Percentiles rank a stretch among this genome's conserved stretches.
These are phyloP conservation scores for Hermetia illucens DNA, from an alignment of 1,140 invertebrate species.

Conservation along the genomic window DNA sequence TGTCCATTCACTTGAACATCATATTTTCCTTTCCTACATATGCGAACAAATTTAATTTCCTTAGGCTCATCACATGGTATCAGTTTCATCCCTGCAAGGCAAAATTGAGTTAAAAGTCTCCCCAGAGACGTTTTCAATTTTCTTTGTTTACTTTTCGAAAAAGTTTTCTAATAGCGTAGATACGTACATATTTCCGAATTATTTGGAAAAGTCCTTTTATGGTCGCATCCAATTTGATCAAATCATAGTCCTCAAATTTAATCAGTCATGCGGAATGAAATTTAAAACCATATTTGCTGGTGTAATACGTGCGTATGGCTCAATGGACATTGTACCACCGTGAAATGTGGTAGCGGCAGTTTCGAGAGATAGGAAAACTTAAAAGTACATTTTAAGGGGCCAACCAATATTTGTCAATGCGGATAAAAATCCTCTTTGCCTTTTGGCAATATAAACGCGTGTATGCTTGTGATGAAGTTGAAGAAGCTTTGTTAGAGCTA, in stretches of 20 bases:
- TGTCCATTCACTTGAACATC: too few relatives aligned
- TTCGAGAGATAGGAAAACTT: too few relatives aligned
- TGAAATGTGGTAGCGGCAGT: too few relatives aligned
- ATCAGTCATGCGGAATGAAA: not conserved
- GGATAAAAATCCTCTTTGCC: too few relatives aligned
- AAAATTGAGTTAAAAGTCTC: not conserved
- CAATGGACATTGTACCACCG: too few relatives aligned
- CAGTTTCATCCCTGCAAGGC: not conserved
- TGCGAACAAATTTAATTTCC: not conserved
- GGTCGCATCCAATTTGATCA: not conserved
- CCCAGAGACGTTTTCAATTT: not conserved
- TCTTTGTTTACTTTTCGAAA: not conserved
- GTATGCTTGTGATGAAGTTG: too few relatives aligned
- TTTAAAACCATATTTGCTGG: slow-evolving; percentile 1
- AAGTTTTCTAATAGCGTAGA: not conserved
- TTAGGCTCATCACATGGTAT: not conserved
- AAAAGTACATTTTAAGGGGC: too few relatives aligned
- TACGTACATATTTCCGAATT: not conserved
- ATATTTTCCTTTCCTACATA: too few relatives aligned
- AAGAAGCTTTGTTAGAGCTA: too few relatives aligned
- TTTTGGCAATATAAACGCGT: too few relatives aligned
- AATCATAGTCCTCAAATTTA: not conserved
- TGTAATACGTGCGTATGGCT: too few relatives aligned
- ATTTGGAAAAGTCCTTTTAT: not conserved
- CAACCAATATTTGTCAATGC: too few relatives aligned